A percentile compares a stretch with the other conserved stretches of the same genome.
Conservation (phyloP, 1,140 invertebrate species). For the Pseudoatta argentina region DNA sequence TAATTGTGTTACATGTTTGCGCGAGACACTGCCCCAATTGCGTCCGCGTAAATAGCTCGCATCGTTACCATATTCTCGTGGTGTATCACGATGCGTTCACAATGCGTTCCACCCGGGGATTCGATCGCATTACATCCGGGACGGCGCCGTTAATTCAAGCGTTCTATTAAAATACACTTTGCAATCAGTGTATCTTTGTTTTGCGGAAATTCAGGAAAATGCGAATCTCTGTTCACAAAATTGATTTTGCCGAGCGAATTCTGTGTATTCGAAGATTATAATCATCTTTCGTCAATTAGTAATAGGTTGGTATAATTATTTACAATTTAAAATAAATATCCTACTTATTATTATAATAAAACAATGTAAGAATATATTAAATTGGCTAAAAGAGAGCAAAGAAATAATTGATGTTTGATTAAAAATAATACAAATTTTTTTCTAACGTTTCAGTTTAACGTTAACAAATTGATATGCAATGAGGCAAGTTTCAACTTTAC, state of each 20-base stretch:
- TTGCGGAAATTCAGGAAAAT: background rate
- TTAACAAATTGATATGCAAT: no score
- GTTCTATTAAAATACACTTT: slow-evolving; percentile 34
- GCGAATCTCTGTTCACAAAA: background rate
- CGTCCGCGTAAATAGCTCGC: slow-evolving; percentile 39
- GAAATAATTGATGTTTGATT: no score
- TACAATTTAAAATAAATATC: no score
- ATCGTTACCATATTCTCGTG: slow-evolving; percentile 62
- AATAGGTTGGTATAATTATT: no score
- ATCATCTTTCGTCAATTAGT: background rate
- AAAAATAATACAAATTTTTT: no score
- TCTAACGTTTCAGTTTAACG: no score
- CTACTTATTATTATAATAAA: no score
- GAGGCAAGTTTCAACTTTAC: no score
- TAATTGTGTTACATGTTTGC: slow-evolving; percentile 57
- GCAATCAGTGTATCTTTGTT: background rate
- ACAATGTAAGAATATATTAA: no score
- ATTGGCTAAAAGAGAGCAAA: no score
- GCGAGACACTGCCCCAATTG: slow-evolving; percentile 12
- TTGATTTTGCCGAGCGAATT: background rate
- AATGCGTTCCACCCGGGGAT: slow-evolving; percentile 21
- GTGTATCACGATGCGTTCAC: slow-evolving; percentile 34
- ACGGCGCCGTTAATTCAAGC: slow-evolving; percentile 53
- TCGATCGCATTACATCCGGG: slow-evolving; percentile 21
- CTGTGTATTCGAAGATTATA: background rate